Percentiles rank a stretch among this genome's conserved stretches.
These are phyloP conservation scores for Malurus melanocephalus DNA, from an alignment of 2,113 vertebrate genomes.

Conservation along the genomic window DNA sequence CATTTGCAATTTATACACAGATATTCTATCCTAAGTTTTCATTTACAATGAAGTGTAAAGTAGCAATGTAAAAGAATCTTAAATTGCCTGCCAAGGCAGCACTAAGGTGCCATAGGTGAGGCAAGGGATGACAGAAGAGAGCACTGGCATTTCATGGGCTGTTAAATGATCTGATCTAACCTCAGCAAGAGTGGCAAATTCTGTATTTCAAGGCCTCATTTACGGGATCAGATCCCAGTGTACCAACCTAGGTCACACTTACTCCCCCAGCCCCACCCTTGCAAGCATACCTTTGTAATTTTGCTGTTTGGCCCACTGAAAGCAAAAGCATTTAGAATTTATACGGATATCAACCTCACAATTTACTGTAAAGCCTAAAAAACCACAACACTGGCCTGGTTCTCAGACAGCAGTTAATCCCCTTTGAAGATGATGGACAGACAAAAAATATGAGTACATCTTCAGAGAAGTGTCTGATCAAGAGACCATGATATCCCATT, in stretches of 20 bases:
- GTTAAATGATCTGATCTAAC: not conserved
- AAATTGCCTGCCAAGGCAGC: not conserved
- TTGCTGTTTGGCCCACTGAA: not conserved
- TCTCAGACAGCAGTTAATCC: not conserved
- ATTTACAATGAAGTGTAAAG: not conserved
- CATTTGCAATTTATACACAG: not conserved
- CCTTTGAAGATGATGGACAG: not conserved
- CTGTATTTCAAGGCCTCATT: not conserved
- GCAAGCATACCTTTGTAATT: not conserved
- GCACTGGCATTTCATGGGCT: not conserved
- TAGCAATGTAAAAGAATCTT: not conserved
- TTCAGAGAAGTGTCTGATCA: not conserved
- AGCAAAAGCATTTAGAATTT: not conserved
- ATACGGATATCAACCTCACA: not conserved
- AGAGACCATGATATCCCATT: fast-evolving
- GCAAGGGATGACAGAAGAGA: not conserved
- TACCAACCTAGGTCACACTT: not conserved
- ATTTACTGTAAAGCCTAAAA: not conserved
- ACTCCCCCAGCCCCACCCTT: not conserved
- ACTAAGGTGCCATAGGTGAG: not conserved
- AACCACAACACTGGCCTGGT: not conserved
- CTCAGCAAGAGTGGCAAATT: not conserved
- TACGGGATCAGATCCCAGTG: not conserved
- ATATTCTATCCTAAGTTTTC: not conserved
- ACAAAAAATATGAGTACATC: not conserved